Evolutionary conservation across 2,113 vertebrate genomes (phyloP).

Genomic region (Chinchilla lanigera): DNA sequence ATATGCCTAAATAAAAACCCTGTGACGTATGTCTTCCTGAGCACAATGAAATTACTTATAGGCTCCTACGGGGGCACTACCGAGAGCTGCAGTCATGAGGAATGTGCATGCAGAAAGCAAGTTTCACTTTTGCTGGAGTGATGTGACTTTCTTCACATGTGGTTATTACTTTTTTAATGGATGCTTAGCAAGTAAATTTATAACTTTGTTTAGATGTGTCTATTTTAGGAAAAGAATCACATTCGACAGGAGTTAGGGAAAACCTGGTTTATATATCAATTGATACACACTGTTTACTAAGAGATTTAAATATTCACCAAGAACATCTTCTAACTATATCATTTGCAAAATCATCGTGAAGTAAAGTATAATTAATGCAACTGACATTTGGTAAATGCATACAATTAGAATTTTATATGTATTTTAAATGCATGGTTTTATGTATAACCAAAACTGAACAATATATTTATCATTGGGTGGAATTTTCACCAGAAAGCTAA

Average conservation of each 20-base stretch:
- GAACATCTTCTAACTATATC: conserved; percentile 82
- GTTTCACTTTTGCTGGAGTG: conserved; percentile 56
- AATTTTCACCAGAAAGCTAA: conserved; percentile 71
- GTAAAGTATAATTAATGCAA: conserved; percentile 82
- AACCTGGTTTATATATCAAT: conserved; percentile 71
- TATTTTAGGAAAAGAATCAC: conserved; percentile 79
- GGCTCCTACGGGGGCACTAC: neutral
- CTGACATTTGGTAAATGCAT: conserved; percentile 80
- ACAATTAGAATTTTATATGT: conserved; percentile 82
- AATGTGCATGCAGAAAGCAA: conserved; percentile 57
- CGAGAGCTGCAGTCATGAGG: neutral
- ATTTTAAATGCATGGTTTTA: conserved; percentile 83
- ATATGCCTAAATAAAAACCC: conserved; percentile 6
- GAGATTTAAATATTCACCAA: conserved; percentile 76
- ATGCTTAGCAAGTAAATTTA: conserved; percentile 74
- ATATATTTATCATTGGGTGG: conserved; percentile 76
- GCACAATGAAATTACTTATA: conserved; percentile 8
- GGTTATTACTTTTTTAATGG: conserved; percentile 80
- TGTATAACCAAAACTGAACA: conserved; percentile 78
- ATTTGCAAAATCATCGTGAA: conserved; percentile 83
- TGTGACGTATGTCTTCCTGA: neutral
- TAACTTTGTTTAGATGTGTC: conserved; percentile 72
- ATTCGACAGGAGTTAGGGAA: conserved; percentile 71
- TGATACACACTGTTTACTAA: conserved; percentile 82
- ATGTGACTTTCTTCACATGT: conserved; percentile 72